phyloP scores from a whole-genome alignment of 2,113 vertebrate species.

The Erinaceus europaeus region DNA sequence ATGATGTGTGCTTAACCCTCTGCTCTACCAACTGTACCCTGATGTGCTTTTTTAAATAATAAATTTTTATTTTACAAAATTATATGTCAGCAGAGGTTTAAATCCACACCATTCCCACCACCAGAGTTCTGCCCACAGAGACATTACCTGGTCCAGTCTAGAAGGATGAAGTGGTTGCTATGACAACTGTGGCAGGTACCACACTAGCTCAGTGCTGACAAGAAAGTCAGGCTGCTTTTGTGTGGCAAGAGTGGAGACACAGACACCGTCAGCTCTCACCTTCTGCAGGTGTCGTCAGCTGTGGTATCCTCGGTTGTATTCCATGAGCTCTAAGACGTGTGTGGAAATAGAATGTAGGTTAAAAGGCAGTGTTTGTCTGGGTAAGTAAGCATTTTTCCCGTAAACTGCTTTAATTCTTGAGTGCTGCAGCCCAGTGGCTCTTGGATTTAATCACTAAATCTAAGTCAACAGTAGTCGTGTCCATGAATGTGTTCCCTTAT shows the following conservation, averaged over 20 bases:
- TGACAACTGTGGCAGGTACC: not conserved
- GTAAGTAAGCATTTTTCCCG: not conserved
- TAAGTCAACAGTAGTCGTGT: too few species aligned
- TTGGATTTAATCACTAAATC: too few species aligned
- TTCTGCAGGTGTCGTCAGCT: not conserved
- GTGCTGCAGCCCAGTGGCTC: too few species aligned
- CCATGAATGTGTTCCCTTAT: too few species aligned
- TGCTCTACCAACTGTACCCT: too few species aligned
- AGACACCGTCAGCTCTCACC: not conserved
- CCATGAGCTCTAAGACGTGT: not conserved
- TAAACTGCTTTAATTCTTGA: not conserved
- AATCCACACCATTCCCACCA: too few species aligned
- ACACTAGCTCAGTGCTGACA: not conserved
- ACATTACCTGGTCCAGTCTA: not conserved
- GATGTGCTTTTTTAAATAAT: too few species aligned
- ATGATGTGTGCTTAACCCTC: too few species aligned
- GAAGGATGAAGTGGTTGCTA: slow-evolving; percentile 47
- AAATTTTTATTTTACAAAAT: too few species aligned
- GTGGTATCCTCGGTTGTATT: not conserved
- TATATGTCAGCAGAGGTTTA: too few species aligned
- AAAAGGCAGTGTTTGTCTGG: not conserved
- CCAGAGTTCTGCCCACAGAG: not conserved
- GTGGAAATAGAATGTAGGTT: not conserved
- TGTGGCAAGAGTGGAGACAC: not conserved
- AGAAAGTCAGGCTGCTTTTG: not conserved